Evolutionary conservation across 1,140 invertebrate genomes (phyloP).

Genomic region (Zaprionus capensis): DNA sequence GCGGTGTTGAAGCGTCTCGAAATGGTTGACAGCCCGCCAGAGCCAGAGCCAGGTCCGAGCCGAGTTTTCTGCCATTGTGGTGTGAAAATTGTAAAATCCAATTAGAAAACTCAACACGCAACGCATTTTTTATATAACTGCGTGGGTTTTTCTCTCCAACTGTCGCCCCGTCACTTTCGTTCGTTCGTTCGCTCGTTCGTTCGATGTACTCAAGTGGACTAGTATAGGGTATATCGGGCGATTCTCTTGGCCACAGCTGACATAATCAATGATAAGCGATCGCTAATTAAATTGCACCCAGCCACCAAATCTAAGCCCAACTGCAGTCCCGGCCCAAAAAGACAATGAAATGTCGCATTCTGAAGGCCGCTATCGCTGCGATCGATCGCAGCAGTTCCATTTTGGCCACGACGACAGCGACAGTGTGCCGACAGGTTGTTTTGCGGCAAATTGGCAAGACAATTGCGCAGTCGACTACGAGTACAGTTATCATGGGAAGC

Average conservation of each 20-base stretch:
- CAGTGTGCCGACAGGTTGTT: conserved; percentile 68
- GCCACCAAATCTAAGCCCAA: conserved; percentile 54
- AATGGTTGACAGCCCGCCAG: conserved; percentile 44
- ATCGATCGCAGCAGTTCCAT: conserved; percentile 58
- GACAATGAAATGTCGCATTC: conserved; percentile 78
- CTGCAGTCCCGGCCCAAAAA: conserved; percentile 49
- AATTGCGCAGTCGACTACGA: conserved; percentile 57
- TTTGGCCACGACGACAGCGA: conserved; percentile 56
- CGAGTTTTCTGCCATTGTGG: conserved; percentile 42
- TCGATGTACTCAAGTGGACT: neutral
- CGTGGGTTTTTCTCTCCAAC: conserved; percentile 37
- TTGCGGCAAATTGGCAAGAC: conserved; percentile 72
- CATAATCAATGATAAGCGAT: conserved; percentile 76
- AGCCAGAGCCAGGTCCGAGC: conserved; percentile 12
- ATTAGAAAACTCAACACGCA: conserved; percentile 57
- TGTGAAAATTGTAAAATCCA: conserved; percentile 49
- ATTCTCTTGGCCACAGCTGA: conserved; percentile 44
- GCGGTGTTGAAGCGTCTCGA: conserved; percentile 52
- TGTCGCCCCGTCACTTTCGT: conserved; percentile 1
- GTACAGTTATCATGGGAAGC: conserved; percentile 77
- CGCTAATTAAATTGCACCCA: conserved; percentile 78
- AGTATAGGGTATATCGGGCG: neutral
- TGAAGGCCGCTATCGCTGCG: conserved; percentile 52
- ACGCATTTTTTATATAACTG: conserved; percentile 43
- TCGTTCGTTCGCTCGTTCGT: neutral